These are phyloP conservation scores for Zaprionus capensis DNA, from an alignment of 1,140 invertebrate genomes.

Conservation along the genomic window DNA sequence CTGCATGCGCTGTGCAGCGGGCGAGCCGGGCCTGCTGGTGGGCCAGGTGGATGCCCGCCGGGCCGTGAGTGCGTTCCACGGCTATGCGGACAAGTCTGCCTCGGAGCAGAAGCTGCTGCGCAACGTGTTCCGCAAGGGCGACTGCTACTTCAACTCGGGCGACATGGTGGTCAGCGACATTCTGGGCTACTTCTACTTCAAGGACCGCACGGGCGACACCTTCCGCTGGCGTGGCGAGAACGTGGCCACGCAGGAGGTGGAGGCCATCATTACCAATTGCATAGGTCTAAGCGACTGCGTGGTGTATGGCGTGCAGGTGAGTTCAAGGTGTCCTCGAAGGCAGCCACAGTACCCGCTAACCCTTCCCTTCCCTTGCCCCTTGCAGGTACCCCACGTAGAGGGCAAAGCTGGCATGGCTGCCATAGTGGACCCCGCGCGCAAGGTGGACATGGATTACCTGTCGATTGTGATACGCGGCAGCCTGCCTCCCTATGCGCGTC, in stretches of 20 bases:
- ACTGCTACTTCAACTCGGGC: constrained; percentile 95
- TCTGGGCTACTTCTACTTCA: constrained; percentile 97
- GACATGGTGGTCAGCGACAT: constrained; percentile 97
- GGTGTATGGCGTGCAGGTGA: constrained; percentile 95
- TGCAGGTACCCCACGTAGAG: constrained; percentile 91
- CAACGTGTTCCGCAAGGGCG: constrained; percentile 94
- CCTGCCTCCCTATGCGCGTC: constrained; percentile 93
- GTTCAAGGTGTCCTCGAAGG: constrained; percentile 16
- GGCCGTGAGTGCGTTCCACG: constrained; percentile 88
- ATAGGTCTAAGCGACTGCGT: constrained; percentile 89
- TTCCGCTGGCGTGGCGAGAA: constrained; percentile 98
- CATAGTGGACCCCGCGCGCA: constrained; percentile 90
- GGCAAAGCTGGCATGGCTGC: constrained; percentile 98
- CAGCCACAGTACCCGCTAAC: neutral
- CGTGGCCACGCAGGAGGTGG: constrained; percentile 98
- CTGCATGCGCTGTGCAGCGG: constrained; percentile 91
- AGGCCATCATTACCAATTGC: constrained; percentile 94
- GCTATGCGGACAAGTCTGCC: constrained; percentile 95
- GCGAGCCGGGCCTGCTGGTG: constrained; percentile 89
- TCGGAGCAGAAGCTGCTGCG: constrained; percentile 95
- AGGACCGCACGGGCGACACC: constrained; percentile 97
- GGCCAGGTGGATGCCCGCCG: constrained; percentile 92
- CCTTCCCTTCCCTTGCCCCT: constrained; percentile 36
- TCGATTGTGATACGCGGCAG: constrained; percentile 87
- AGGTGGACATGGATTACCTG: constrained; percentile 88